phyloP scores from a whole-genome alignment of 2,113 vertebrate genomes.

The Microcebus tavaratra region DNA sequence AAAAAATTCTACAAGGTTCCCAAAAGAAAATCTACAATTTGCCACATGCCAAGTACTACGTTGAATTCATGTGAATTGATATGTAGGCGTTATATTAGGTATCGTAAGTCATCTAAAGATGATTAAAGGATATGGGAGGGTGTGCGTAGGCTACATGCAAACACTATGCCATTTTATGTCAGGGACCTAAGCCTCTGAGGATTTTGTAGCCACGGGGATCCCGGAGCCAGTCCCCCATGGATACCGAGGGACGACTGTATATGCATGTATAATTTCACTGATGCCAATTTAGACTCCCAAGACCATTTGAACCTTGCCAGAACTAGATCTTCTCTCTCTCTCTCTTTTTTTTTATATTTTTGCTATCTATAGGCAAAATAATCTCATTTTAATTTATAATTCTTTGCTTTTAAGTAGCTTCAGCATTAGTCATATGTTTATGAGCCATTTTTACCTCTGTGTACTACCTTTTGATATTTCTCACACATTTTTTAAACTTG shows the following conservation, averaged over 20 bases:
- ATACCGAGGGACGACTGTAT: background rate
- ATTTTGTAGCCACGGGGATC: background rate
- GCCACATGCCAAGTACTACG: background rate
- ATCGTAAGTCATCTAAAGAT: background rate
- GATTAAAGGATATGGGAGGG: background rate
- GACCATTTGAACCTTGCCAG: background rate
- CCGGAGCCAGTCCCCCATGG: background rate
- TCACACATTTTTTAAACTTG: background rate
- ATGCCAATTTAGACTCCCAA: background rate
- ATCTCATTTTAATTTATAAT: background rate
- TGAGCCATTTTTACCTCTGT: background rate
- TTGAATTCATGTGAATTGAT: background rate
- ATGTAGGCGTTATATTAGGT: background rate
- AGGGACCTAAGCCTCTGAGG: background rate
- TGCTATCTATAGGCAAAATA: background rate
- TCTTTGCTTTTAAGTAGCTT: background rate
- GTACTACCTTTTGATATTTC: constrained; percentile 18
- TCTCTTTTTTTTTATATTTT: background rate
- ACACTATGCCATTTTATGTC: background rate
- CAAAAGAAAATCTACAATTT: background rate
- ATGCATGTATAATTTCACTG: background rate
- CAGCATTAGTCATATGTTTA: background rate
- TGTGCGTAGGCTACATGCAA: background rate
- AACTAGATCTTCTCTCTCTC: background rate
- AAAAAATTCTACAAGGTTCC: background rate